phyloP scores from a whole-genome alignment of 2,888 invertebrate genomes.

The Zelleria hepariella region DNA sequence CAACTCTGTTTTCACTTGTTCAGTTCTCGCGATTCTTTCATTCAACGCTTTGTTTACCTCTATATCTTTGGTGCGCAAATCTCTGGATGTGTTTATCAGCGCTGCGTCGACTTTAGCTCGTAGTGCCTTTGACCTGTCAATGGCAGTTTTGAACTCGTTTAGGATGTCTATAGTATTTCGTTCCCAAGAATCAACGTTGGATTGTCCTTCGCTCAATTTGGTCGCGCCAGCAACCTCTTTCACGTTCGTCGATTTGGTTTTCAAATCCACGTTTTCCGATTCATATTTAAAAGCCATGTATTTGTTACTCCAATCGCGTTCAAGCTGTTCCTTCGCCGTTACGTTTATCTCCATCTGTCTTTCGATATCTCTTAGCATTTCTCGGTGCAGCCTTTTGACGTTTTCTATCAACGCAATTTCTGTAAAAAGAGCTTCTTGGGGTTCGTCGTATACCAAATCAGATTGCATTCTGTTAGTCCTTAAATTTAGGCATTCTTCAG shows the following conservation, averaged over 20 bases:
- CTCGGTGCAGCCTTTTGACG: conserved; percentile 74
- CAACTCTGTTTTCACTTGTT: conserved; percentile 79
- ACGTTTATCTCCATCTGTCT: conserved; percentile 80
- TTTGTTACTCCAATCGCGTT: conserved; percentile 93
- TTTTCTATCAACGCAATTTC: conserved; percentile 81
- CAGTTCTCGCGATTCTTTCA: conserved; percentile 80
- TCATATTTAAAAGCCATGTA: conserved; percentile 84
- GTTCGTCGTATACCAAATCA: conserved; percentile 80
- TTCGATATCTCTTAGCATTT: conserved; percentile 77
- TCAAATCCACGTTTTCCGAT: conserved; percentile 76
- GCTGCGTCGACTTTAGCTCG: conserved; percentile 80
- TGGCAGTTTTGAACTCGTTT: conserved; percentile 79
- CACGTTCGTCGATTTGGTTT: conserved; percentile 77
- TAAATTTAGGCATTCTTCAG: conserved; percentile 79
- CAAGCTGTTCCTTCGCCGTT: conserved; percentile 82
- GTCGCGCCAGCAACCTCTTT: conserved; percentile 86
- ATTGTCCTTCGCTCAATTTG: conserved; percentile 85
- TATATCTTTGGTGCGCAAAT: conserved; percentile 86
- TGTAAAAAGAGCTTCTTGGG: conserved; percentile 81
- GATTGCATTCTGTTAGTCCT: conserved; percentile 78
- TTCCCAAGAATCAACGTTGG: conserved; percentile 87
- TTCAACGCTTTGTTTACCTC: conserved; percentile 81
- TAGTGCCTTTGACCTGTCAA: conserved; percentile 79
- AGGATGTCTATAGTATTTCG: conserved; percentile 82
- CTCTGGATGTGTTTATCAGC: conserved; percentile 81